Evolutionary conservation across 2,113 vertebrate genomes (phyloP).

Genomic region (Chrysochloris asiatica): DNA sequence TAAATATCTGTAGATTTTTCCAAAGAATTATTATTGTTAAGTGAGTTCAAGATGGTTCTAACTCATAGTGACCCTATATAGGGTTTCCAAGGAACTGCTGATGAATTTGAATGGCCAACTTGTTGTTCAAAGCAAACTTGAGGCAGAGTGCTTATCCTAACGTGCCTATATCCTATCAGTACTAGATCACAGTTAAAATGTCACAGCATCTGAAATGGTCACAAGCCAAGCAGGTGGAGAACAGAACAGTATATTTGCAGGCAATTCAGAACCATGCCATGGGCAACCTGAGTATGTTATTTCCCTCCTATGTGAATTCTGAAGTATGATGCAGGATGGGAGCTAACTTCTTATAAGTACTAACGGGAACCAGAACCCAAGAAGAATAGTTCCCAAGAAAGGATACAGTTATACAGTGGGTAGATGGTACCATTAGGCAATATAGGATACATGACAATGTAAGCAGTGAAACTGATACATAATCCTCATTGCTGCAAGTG

Average conservation of each 20-base stretch:
- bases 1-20: background rate
- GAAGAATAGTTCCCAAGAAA: background rate
- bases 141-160: no score
- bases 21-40: background rate
- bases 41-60: no score
- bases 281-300: background rate
- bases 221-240: background rate
- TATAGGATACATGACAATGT: background rate
- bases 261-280: background rate
- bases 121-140: no score
- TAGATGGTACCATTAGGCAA: background rate
- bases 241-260: background rate
- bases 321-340: background rate
- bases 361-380: background rate
- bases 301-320: background rate
- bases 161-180: no score
- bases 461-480: background rate
- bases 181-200: background rate
- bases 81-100: no score
- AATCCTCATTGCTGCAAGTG: background rate
- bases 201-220: no score
- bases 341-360: background rate
- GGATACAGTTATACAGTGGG: background rate
- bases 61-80: no score
- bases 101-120: no score